A percentile compares a stretch with the other conserved stretches of the same genome.
phyloP scores from a whole-genome alignment of 2,888 invertebrate species.

The Protodeltote pygarga region DNA sequence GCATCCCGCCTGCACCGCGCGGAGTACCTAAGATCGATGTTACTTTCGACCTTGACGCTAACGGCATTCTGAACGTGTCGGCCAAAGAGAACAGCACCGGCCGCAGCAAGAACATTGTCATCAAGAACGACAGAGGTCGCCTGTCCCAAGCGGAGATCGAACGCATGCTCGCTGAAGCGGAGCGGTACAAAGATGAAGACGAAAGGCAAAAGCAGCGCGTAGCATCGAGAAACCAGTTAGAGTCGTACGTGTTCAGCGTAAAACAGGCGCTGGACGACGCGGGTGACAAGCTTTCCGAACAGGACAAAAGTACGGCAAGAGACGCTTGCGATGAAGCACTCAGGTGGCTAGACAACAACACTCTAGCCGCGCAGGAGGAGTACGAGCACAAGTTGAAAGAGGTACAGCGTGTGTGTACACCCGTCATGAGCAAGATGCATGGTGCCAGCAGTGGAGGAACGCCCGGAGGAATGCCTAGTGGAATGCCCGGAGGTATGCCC shows the following conservation, averaged over 20 bases:
- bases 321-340: conserved; percentile 87
- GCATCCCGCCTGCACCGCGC: conserved; percentile 90
- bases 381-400: conserved; percentile 88
- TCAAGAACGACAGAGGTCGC: conserved; percentile 94
- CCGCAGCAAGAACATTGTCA: conserved; percentile 92
- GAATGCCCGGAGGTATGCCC: conserved; percentile 41
- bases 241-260: conserved; percentile 90
- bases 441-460: conserved; percentile 76
- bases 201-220: conserved; percentile 90
- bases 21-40: conserved; percentile 90
- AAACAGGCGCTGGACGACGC: conserved; percentile 90
- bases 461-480: conserved; percentile 26
- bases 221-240: conserved; percentile 90
- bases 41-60: conserved; percentile 92
- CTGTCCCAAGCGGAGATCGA: conserved; percentile 94
- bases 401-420: conserved; percentile 86
- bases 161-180: conserved; percentile 92
- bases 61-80: conserved; percentile 93
- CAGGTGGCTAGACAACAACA: conserved; percentile 91
- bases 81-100: conserved; percentile 90
- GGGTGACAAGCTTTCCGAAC: conserved; percentile 86
- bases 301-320: conserved; percentile 87
- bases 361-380: conserved; percentile 88
- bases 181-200: conserved; percentile 91
- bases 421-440: conserved; percentile 86